A percentile compares a stretch with the other conserved stretches of the same genome.
Evolutionary conservation across 2,888 invertebrate genomes (phyloP).

Genomic region (Allygus modestus): DNA sequence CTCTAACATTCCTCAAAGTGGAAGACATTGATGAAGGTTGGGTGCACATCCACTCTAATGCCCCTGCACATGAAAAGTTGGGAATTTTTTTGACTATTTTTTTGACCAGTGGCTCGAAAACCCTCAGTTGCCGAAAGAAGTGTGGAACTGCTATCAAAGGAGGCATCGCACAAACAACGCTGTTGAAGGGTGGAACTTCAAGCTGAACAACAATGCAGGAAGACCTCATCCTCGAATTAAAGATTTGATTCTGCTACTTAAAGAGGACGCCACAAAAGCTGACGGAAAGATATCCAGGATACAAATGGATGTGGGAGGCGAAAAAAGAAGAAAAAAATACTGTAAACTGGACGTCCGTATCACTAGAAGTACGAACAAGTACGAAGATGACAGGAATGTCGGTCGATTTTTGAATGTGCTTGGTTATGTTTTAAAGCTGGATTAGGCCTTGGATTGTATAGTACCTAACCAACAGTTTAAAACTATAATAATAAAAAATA

Average conservation of each 20-base stretch:
- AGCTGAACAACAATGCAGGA: not conserved
- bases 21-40: slow-evolving; percentile 6
- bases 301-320: not conserved
- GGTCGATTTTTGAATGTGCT: too few species aligned
- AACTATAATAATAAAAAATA: too few species aligned
- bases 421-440: too few species aligned
- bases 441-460: too few species aligned
- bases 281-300: not conserved
- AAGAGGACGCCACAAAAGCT: slow-evolving; percentile 8
- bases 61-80: not conserved
- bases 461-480: too few species aligned
- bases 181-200: slow-evolving; percentile 53
- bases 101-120: slow-evolving; percentile 51
- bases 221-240: slow-evolving; percentile 28
- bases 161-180: slow-evolving; percentile 40
- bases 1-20: slow-evolving; percentile 31
- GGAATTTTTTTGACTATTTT: slow-evolving; percentile 23
- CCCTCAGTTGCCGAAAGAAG: slow-evolving; percentile 25
- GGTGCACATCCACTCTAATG: not conserved
- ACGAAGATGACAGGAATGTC: too few species aligned
- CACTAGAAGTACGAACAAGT: too few species aligned
- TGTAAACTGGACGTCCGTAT: too few species aligned
- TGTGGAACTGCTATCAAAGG: slow-evolving; percentile 31
- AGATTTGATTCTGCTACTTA: slow-evolving; percentile 7
- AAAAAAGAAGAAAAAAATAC: slow-evolving; percentile 26